Evolutionary conservation across 2,113 vertebrate genomes (phyloP).

Genomic region (Clarias gariepinus): DNA sequence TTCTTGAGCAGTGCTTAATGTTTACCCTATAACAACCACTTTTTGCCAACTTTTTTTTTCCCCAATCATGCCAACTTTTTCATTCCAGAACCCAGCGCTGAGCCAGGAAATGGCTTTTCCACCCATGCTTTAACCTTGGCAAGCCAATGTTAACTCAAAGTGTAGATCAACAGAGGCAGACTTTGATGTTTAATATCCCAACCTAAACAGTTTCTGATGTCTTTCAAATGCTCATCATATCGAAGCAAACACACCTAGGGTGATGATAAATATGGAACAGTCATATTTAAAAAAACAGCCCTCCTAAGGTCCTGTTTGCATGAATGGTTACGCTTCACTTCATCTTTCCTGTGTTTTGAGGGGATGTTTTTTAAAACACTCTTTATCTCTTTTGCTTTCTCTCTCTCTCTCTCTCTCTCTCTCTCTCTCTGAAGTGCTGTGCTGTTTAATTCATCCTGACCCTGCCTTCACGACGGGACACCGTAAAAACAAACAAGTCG

Average conservation of each 20-base stretch:
- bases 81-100: background rate
- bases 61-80: no score
- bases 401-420: conserved; percentile 32
- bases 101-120: background rate
- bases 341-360: conserved; percentile 48
- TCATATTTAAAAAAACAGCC: conserved; percentile 48
- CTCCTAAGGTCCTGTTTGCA: conserved; percentile 55
- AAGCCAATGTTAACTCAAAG: background rate
- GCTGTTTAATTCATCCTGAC: conserved; percentile 39
- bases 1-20: background rate
- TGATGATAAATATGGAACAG: conserved; percentile 65
- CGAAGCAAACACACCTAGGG: conserved; percentile 54
- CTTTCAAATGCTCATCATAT: conserved; percentile 52
- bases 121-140: conserved; percentile 20
- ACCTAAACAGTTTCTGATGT: conserved; percentile 20
- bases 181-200: conserved; percentile 8
- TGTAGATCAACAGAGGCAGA: background rate
- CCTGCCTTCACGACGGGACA: conserved; percentile 37
- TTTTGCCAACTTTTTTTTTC: background rate
- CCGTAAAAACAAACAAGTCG: conserved; percentile 22
- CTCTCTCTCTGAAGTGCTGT: conserved; percentile 16
- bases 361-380: conserved; percentile 54
- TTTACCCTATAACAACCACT: background rate
- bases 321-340: conserved; percentile 47
- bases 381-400: background rate